Conservation (phyloP, 2,113 vertebrate genomes). For the Pogona vitticeps region DNA sequence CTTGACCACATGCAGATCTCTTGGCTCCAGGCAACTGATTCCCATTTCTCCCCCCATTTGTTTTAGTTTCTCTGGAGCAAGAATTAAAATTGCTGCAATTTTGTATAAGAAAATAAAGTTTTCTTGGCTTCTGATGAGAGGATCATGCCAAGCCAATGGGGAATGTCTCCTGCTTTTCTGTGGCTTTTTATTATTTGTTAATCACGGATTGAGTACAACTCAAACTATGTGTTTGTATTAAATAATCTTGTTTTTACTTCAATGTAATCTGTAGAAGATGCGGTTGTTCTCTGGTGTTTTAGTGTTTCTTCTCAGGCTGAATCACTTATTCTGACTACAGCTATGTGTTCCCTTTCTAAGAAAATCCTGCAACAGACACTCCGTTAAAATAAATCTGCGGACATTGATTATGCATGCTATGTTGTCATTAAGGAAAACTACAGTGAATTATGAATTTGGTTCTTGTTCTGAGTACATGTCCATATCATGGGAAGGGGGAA, state of each 20-base stretch:
- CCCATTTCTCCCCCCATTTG: not conserved
- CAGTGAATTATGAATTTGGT: too few relatives aligned
- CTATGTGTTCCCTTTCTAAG: not conserved
- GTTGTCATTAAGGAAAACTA: not conserved
- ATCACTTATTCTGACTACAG: not conserved
- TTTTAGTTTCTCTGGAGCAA: constrained; percentile 33
- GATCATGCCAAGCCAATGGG: constrained; percentile 41
- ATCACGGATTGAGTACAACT: not conserved
- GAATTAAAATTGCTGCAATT: constrained; percentile 48
- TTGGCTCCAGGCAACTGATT: constrained; percentile 35
- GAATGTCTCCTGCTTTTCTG: constrained; percentile 40
- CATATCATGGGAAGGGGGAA: too few relatives aligned
- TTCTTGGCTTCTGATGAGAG: constrained; percentile 41
- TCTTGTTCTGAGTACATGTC: too few relatives aligned
- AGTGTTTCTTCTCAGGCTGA: not conserved
- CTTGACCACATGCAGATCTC: constrained; percentile 39
- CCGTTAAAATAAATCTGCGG: not conserved
- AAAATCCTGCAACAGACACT: not conserved
- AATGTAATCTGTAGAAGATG: not conserved
- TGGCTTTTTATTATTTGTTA: not conserved
- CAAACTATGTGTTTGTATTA: not conserved
- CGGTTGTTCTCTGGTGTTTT: not conserved
- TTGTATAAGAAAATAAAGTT: constrained; percentile 44
- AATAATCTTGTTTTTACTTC: not conserved
- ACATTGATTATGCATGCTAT: not conserved